phyloP scores from a whole-genome alignment of 2,888 invertebrate species.

The Colostygia pectinataria region DNA sequence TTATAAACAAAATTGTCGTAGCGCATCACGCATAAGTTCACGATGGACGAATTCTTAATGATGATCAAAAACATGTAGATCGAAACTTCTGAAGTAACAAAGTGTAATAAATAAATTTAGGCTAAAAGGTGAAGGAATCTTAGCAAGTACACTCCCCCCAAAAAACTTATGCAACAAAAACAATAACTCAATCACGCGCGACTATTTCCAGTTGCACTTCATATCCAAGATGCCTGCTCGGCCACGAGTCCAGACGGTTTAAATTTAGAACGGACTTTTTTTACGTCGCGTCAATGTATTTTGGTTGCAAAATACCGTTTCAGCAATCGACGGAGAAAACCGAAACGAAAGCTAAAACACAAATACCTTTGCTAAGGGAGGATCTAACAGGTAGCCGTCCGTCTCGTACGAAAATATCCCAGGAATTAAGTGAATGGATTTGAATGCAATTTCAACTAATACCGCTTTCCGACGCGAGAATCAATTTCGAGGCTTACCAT shows the following conservation, averaged over 20 bases:
- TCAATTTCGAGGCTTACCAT: slow-evolving; percentile 20
- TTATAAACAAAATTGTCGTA: too few species aligned
- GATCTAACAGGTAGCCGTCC: slow-evolving; percentile 31
- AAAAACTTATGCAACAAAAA: slow-evolving; percentile 45
- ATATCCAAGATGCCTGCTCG: slow-evolving; percentile 45
- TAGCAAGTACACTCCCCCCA: slow-evolving; percentile 29
- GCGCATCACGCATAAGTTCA: too few species aligned
- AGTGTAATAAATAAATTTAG: background rate
- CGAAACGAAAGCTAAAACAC: slow-evolving; percentile 35
- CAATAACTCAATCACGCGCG: slow-evolving; percentile 57
- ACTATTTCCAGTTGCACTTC: slow-evolving; percentile 49
- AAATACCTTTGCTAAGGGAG: slow-evolving; percentile 32
- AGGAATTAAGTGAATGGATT: slow-evolving; percentile 38
- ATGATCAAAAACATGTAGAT: too few species aligned
- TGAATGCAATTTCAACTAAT: slow-evolving; percentile 33
- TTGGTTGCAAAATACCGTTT: slow-evolving; percentile 64
- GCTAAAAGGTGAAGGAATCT: slow-evolving; percentile 18
- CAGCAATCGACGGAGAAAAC: slow-evolving; percentile 41
- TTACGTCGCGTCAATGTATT: slow-evolving; percentile 62
- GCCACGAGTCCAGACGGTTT: slow-evolving; percentile 55
- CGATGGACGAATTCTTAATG: too few species aligned
- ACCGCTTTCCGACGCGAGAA: slow-evolving; percentile 26
- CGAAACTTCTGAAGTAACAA: too few species aligned
- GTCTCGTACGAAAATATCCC: slow-evolving; percentile 33
- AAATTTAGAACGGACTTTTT: slow-evolving; percentile 61